Percentiles rank a stretch among this genome's conserved stretches.
These are phyloP conservation scores for Callinectes sapidus DNA, from an alignment of 2,888 invertebrate species.

Conservation along the genomic window DNA sequence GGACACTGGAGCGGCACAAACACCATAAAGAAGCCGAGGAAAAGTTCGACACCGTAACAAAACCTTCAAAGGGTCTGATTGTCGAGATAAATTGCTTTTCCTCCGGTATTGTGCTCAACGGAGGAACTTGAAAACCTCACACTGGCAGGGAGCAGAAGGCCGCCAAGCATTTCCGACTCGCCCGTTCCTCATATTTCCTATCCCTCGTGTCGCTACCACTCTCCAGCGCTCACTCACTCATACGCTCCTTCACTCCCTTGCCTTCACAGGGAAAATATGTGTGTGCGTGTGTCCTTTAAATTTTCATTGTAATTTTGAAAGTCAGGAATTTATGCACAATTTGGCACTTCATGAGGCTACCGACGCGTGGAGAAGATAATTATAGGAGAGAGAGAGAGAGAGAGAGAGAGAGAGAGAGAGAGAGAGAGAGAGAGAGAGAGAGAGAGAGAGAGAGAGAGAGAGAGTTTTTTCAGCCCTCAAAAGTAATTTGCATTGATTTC, in stretches of 20 bases:
- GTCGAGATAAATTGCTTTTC: constrained; percentile 25
- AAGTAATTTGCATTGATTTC: too few species aligned
- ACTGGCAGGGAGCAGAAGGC: constrained; percentile 9
- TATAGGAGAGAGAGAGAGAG: not conserved
- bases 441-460: constrained; percentile 32
- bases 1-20: constrained; percentile 20
- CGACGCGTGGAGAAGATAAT: constrained; percentile 9
- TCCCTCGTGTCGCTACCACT: not conserved
- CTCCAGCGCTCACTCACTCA: not conserved
- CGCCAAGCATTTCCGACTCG: constrained; percentile 3
- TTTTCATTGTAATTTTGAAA: not conserved
- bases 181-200: constrained; percentile 10
- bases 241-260: not conserved
- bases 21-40: constrained; percentile 21
- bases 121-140: constrained; percentile 25
- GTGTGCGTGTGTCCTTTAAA: not conserved
- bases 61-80: constrained; percentile 25
- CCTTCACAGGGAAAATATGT: constrained; percentile 4
- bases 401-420: constrained; percentile 29
- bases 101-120: constrained; percentile 1
- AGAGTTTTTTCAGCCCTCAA: not conserved
- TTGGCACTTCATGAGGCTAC: constrained; percentile 1
- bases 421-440: constrained; percentile 32
- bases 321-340: constrained; percentile 16
- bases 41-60: constrained; percentile 25